Conservation (phyloP, 2,797 vertebrate genomes). For the Clarias fuscus region DNA sequence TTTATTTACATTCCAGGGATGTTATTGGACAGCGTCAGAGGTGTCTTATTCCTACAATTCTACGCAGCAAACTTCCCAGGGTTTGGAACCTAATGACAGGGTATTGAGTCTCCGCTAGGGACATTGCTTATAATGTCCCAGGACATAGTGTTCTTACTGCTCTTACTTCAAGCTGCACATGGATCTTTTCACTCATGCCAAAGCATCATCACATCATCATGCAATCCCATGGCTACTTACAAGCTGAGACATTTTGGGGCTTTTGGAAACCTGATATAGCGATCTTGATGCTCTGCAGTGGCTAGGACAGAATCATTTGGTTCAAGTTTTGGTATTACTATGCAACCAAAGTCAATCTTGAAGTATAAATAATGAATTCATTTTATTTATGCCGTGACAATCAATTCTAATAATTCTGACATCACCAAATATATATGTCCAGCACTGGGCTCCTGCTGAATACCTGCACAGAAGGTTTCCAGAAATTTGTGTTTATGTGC, state of each 20-base stretch:
- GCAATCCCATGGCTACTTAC: background rate
- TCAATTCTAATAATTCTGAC: background rate
- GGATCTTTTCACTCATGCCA: background rate
- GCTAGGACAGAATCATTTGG: background rate
- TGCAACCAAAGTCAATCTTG: background rate
- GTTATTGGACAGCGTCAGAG: background rate
- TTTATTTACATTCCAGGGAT: background rate
- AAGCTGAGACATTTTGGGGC: background rate
- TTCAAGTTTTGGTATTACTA: background rate
- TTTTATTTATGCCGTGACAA: background rate
- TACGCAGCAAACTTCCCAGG: background rate
- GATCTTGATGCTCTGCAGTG: background rate
- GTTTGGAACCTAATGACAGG: background rate
- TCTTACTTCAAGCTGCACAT: background rate
- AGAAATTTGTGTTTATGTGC: constrained; percentile 1
- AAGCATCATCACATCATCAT: constrained; percentile 11
- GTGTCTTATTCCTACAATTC: background rate
- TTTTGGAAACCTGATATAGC: background rate
- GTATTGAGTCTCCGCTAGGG: background rate
- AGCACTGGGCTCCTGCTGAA: constrained; percentile 8
- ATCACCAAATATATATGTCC: background rate
- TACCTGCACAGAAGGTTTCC: constrained; percentile 18
- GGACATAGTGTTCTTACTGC: constrained; percentile 73
- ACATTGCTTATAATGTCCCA: constrained; percentile 47
- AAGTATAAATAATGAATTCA: background rate